Evolutionary conservation across 2,113 vertebrate species (phyloP).

Genomic region (Glaucomys volans): DNA sequence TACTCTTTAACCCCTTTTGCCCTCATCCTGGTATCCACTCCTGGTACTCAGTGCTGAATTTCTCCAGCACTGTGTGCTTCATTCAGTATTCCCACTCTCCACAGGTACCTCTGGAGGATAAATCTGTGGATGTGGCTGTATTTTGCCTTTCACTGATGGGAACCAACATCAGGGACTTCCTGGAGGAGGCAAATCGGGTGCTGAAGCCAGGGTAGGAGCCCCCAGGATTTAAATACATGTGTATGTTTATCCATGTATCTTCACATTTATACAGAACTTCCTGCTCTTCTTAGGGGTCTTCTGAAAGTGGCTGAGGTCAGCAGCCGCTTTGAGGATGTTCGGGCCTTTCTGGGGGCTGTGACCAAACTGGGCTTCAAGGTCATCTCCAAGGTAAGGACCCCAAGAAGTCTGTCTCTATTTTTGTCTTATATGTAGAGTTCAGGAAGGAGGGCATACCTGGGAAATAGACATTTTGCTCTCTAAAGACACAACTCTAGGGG

Average conservation of each 20-base stretch:
- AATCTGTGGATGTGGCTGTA: slow-evolving; percentile 92
- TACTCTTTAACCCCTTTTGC: neutral
- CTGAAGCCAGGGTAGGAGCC: slow-evolving; percentile 90
- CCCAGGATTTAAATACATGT: neutral
- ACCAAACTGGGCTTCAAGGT: slow-evolving; percentile 92
- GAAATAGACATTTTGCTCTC: neutral
- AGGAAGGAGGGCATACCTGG: neutral
- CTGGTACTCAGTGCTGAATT: neutral
- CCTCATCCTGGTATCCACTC: neutral
- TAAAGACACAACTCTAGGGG: neutral
- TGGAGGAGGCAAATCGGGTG: slow-evolving; percentile 95
- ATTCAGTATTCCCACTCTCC: neutral
- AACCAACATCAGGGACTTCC: slow-evolving; percentile 94
- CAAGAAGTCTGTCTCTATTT: neutral
- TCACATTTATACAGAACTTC: neutral
- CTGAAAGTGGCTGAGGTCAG: slow-evolving; percentile 96
- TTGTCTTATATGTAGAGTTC: neutral
- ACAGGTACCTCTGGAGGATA: slow-evolving; percentile 92
- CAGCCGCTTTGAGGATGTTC: slow-evolving; percentile 92
- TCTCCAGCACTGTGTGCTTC: neutral
- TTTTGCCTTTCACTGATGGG: slow-evolving; percentile 98
- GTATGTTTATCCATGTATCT: neutral
- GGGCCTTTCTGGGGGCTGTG: slow-evolving; percentile 88
- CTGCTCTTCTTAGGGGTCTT: slow-evolving; percentile 87
- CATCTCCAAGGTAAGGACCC: slow-evolving; percentile 89